Evolutionary conservation across 2,113 vertebrate genomes (phyloP).

Genomic region (Manacus vitellinus): DNA sequence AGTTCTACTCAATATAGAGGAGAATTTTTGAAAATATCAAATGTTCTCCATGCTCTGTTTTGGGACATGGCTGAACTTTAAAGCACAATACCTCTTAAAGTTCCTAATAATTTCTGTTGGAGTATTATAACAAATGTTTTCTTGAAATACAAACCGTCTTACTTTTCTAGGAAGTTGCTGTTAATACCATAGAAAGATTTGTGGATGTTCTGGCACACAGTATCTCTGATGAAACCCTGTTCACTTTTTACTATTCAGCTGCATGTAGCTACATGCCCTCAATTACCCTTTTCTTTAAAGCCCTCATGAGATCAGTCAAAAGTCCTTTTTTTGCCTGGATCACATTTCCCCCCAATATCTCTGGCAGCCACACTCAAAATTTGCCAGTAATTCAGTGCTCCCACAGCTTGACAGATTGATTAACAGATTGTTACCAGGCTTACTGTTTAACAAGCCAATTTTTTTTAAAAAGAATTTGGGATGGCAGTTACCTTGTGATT

Average conservation of each 20-base stretch:
- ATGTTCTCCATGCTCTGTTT: background rate
- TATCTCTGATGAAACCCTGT: background rate
- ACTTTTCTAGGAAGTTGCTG: background rate
- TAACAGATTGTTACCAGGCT: slow-evolving; percentile 60
- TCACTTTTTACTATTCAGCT: background rate
- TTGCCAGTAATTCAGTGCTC: slow-evolving; percentile 37
- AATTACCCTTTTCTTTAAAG: slow-evolving; percentile 32
- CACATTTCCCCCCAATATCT: background rate
- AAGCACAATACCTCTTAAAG: background rate
- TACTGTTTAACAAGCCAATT: slow-evolving; percentile 15
- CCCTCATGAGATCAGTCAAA: slow-evolving; percentile 17
- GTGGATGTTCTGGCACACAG: background rate
- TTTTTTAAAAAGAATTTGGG: background rate
- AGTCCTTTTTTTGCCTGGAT: slow-evolving; percentile 30
- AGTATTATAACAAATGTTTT: background rate
- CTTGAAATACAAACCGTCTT: background rate
- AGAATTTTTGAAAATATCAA: background rate
- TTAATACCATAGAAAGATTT: background rate
- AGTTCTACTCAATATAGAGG: background rate
- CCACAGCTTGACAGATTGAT: slow-evolving; percentile 56
- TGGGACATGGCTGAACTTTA: background rate
- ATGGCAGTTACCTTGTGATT: slow-evolving; percentile 28
- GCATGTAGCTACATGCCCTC: background rate
- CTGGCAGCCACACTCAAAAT: slow-evolving; percentile 13
- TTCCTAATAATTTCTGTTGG: background rate